These are phyloP conservation scores for Torymus auratus DNA, from an alignment of 2,888 invertebrate species.

Conservation along the genomic window DNA sequence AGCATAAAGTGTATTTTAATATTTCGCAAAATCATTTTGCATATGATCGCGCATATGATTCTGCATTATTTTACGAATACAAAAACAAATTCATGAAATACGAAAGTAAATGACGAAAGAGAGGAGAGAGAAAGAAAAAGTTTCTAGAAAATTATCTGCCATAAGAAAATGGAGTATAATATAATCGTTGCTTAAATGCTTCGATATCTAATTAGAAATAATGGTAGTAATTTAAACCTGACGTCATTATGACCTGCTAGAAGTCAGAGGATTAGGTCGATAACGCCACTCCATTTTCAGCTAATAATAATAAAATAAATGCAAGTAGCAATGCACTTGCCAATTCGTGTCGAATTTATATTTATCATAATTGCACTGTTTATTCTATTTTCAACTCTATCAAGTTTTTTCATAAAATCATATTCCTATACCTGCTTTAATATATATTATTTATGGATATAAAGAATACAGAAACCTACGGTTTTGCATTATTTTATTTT, in stretches of 20 bases:
- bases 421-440: no score
- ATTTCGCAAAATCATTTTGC: neutral
- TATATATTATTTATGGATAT: no score
- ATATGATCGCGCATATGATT: no score
- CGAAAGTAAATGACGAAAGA: neutral
- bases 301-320: neutral
- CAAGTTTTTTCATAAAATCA: no score
- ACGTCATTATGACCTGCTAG: constrained; percentile 31
- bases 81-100: no score
- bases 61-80: no score
- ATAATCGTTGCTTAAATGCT: constrained; percentile 27
- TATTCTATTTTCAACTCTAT: no score
- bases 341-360: no score
- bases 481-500: no score
- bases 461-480: no score
- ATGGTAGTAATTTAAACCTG: constrained; percentile 23
- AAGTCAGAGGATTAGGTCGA: constrained; percentile 10
- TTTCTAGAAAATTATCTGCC: constrained; percentile 9
- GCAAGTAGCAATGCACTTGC: no score
- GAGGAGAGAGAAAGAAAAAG: constrained; percentile 15
- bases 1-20: neutral
- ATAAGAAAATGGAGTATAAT: constrained; percentile 32
- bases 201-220: constrained; percentile 13
- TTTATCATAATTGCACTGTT: no score
- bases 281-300: neutral